Conservation (phyloP, 2,113 vertebrate species). For the Varanus komodoensis region DNA sequence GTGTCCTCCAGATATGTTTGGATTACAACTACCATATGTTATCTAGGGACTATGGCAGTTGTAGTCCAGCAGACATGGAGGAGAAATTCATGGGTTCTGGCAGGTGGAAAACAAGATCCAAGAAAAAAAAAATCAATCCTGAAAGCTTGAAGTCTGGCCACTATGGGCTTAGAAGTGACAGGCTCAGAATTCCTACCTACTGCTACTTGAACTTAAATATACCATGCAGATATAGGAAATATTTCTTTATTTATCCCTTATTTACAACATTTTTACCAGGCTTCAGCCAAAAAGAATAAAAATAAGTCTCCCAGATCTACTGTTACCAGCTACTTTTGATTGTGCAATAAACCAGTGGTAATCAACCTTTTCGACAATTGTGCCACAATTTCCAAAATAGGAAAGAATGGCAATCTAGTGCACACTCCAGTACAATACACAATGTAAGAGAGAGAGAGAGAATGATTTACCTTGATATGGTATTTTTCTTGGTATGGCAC, state of each 20-base stretch:
- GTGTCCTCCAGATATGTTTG: too few relatives aligned
- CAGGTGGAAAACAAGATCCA: too few relatives aligned
- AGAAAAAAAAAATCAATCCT: too few relatives aligned
- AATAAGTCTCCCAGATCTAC: not conserved
- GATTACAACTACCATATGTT: too few relatives aligned
- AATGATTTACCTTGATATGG: not conserved
- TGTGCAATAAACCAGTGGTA: not conserved
- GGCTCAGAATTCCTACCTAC: not conserved
- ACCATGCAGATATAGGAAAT: not conserved
- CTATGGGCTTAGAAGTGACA: not conserved
- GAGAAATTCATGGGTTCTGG: too few relatives aligned
- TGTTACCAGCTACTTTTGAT: not conserved
- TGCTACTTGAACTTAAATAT: not conserved
- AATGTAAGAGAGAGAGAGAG: not conserved
- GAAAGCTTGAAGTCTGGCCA: too few relatives aligned
- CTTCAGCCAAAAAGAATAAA: too few relatives aligned
- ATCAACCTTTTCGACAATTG: not conserved
- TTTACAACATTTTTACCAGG: too few relatives aligned
- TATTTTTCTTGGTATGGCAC: not conserved
- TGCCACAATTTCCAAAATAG: not conserved
- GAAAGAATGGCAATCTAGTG: not conserved
- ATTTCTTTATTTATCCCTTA: not conserved
- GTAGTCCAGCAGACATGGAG: too few relatives aligned
- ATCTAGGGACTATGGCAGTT: too few relatives aligned
- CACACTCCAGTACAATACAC: not conserved